Conservation (phyloP, 2,888 invertebrate species). For the Exocentrus adspersus region DNA sequence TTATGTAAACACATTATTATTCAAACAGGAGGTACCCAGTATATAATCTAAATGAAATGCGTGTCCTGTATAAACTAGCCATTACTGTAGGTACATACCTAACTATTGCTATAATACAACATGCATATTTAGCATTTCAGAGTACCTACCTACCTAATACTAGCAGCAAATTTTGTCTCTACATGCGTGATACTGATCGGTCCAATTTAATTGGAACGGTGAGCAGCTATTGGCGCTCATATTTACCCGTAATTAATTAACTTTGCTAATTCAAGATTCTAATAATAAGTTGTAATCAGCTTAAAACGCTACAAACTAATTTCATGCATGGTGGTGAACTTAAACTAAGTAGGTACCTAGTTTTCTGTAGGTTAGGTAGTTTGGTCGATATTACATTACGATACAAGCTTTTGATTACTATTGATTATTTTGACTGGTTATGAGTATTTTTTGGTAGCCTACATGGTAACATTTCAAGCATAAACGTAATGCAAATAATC, state of each 20-base stretch:
- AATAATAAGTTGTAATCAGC: conserved; percentile 1
- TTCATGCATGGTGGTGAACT: conserved; percentile 2
- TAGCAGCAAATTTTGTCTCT: conserved; percentile 2
- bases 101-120: not conserved
- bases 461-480: no score
- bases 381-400: no score
- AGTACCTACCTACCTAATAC: not conserved
- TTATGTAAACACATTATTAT: no score
- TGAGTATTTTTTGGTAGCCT: no score
- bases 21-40: no score
- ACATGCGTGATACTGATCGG: conserved; percentile 9
- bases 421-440: no score
- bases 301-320: conserved; percentile 11
- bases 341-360: not conserved
- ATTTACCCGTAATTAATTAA: conserved; percentile 16
- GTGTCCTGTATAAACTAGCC: no score
- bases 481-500: no score
- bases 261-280: not conserved
- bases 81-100: no score
- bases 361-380: no score
- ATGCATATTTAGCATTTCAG: not conserved
- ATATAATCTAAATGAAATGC: no score
- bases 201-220: conserved; percentile 9
- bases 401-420: no score
- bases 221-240: not conserved